Evolutionary conservation across 2,888 invertebrate genomes (phyloP), one percentile per base, ranked within the genome.

Genomic region (Synergus laeviventris): DNA sequence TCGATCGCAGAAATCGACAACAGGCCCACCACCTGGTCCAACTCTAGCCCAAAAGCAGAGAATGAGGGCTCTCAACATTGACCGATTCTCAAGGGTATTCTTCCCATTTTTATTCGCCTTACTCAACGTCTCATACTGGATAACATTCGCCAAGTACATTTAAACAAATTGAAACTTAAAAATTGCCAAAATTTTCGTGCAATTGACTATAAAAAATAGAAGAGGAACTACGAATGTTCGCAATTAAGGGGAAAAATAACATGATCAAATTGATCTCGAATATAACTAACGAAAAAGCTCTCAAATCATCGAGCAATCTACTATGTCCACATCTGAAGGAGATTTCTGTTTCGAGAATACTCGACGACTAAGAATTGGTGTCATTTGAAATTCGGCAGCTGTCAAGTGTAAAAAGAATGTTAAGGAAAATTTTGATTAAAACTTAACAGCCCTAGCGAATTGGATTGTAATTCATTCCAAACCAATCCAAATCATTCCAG

Each of bases 91-190:
- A 4, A 91, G 95, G 61, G 92, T 95, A 74, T 93, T 94, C 85
- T 95, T 95, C 87, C 95, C 95, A 2, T 92, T 94, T 73, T 91
- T 95, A 64, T 95, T 95, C 86, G 92, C 94, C 77, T 90, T 94
- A 77, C 92, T 95, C 66, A 95, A 95, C 88, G 92, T 92, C 80
- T 94, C 94, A 81, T 95, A 95, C 87, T 95, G 95, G 95, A 93
- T 94, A 84, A 92, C 94, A 87, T 95, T 95, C 90, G 94, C 94
- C 76, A 94, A 95, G 88, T 95, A 94, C 89, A 93, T 94, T 87
- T 94, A 93, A 92, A 87, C 16, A 49, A n/a, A n/a, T 16, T 66
- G 16, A 45, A 14, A 70, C 31, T 14, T 24, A 3, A 2, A 21
- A 56, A 31, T 31, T 31, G 31, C 31, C 3, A 56, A 12, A 56